Base-by-base conservation (phyloP, 2,113 vertebrate species). In the Catharus minimus region DNA sequence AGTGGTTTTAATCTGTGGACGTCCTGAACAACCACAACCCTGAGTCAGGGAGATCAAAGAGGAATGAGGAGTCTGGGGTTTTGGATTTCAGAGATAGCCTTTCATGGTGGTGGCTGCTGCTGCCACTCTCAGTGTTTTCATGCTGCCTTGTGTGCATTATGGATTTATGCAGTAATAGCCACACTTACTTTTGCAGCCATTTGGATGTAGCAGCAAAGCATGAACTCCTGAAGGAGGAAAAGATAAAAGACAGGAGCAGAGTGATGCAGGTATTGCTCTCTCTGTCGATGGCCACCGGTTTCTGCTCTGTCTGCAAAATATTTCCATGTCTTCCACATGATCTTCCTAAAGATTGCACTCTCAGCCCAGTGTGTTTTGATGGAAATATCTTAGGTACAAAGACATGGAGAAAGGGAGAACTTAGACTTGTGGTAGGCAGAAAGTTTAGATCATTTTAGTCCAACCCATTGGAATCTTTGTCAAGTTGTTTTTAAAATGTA, bases 101-200 rank as follows among this genome's bases (percentile, higher is more conserved):
- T 46, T 53, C 65, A 26, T 53, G 30, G 86, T 39, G 44, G 84
- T 91, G 7, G 41, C 13, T 55, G 60, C n/a, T 93, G 43, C 67
- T 94, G 32, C 72, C 23, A 39, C 26, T 88, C 76, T 28, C 20
- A 33, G 50, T 94, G 76, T 66, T 91, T 85, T 73, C 52, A 28
- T 18, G 21, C 46, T 61, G 66, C 90, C 69, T 87, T 61, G 39
- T 36, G 47, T 56, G 60, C 76, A 15, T 76, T 81, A 73, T 26
- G 55, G 85, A 88, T 93, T 95, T 87, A 38, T 36, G 44, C 78
- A 88, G 62, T 80, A 94, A 90, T 80, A 92, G 73, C 57, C 38
- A 18, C 71, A 60, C 65, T 93, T 94, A 88, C 75, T 77, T 96
- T 73, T 65, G 71, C 65, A 80, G 60, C 55, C 60, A 78, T 83